Conservation (phyloP, 2,888 invertebrate species). For the Rutpela maculata region DNA sequence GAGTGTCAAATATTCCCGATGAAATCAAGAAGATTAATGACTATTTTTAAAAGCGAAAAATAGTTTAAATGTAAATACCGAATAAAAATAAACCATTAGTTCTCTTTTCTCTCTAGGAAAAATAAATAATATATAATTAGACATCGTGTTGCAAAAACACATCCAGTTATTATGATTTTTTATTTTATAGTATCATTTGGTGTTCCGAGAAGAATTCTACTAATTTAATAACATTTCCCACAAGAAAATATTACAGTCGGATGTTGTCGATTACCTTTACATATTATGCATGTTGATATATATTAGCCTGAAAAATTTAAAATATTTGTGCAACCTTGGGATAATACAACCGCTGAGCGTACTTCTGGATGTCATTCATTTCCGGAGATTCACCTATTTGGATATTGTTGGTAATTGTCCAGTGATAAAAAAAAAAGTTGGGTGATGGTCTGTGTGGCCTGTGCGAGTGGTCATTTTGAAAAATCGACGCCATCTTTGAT, state of each 20-base stretch:
- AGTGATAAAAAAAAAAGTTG: too few relatives aligned
- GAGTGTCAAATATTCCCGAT: not conserved
- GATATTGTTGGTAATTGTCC: too few relatives aligned
- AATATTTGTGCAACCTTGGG: too few relatives aligned
- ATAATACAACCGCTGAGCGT: too few relatives aligned
- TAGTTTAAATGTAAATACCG: conserved; percentile 22
- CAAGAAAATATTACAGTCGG: not conserved
- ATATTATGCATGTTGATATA: too few relatives aligned
- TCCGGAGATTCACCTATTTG: too few relatives aligned
- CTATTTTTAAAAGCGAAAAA: conserved; percentile 24
- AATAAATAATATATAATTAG: conserved; percentile 28
- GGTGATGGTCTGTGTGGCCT: too few relatives aligned
- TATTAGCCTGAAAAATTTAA: too few relatives aligned
- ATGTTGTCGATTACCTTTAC: not conserved
- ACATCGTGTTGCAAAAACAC: conserved; percentile 17
- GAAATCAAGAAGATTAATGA: not conserved
- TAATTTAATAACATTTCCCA: conserved; percentile 1
- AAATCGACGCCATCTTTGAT: too few relatives aligned
- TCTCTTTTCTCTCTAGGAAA: conserved; percentile 29
- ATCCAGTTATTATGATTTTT: conserved; percentile 28
- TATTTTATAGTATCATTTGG: conserved; percentile 15
- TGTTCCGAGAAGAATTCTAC: not conserved
- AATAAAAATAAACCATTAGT: conserved; percentile 25
- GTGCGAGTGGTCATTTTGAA: too few relatives aligned
- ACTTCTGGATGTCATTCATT: too few relatives aligned